These are phyloP conservation scores for Nephrotoma flavescens DNA, from an alignment of 2,888 invertebrate genomes.

Conservation along the genomic window DNA sequence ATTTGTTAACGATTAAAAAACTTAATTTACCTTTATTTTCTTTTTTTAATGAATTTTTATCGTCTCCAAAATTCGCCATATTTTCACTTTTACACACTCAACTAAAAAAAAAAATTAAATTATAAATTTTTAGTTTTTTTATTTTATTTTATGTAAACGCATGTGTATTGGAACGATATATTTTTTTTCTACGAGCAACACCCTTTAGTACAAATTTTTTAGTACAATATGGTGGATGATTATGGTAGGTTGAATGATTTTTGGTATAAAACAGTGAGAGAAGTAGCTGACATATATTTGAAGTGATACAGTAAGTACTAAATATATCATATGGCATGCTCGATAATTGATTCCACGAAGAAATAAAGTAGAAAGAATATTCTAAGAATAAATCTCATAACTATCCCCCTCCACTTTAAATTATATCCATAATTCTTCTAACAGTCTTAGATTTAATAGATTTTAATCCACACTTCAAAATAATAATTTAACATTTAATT, in stretches of 20 bases:
- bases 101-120: not conserved
- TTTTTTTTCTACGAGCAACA: not conserved
- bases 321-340: too few species aligned
- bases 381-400: too few species aligned
- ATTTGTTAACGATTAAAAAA: not conserved
- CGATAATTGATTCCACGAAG: too few species aligned
- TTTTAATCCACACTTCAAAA: too few species aligned
- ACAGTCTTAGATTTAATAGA: too few species aligned
- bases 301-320: too few species aligned
- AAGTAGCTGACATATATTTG: not conserved
- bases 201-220: not conserved
- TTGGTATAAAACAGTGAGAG: not conserved
- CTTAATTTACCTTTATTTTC: slow-evolving; percentile 1
- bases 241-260: not conserved
- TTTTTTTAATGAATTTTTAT: slow-evolving; percentile 31
- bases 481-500: too few species aligned
- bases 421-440: too few species aligned
- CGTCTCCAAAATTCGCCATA: slow-evolving; percentile 35
- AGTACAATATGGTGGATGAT: not conserved
- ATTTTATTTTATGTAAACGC: not conserved
- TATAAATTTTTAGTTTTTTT: not conserved
- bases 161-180: not conserved
- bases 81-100: slow-evolving; percentile 21
- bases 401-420: too few species aligned
- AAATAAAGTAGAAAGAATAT: too few species aligned